Base-by-base conservation (phyloP, 2,888 invertebrate genomes). In the Baronia brevicornis region DNA sequence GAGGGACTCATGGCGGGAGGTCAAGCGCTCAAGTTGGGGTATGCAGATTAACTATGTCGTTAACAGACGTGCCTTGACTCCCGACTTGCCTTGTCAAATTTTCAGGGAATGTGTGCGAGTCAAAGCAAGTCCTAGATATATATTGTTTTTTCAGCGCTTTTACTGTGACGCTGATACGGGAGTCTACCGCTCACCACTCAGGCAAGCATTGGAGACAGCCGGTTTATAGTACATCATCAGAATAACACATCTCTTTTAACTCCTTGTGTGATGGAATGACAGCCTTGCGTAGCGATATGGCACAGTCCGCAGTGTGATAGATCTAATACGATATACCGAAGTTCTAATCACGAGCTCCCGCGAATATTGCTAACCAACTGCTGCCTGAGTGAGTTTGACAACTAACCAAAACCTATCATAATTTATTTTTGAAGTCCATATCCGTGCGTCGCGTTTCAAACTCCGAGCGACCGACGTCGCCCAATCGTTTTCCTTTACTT, bases 1-100 rank as follows among this genome's bases (percentile, higher is more conserved):
- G 97, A 97, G 87, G 95, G 93, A 69, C 91, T 95, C 74, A 90
- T 93, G 80, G 94, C 95, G 71, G 94, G 95, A 82, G 96, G 96
- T 86, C 97, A 97, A 89, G 95, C 96, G 86, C 92, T 97, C 80
- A 96, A 97, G 87, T 90, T 97, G 86, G 97, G 97, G 97, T 97
- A 95, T 93, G 90, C 66, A 51, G 61, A 62, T 65, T 67, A 61
- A 63, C 58, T 65, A 61, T 57, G 60, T 46, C 55, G 65, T 70
- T 67, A 71, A 56, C 48, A 38, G 71, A 62, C 63, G 54, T 62
- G 73, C 66, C 60, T 72, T 74, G 71, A 78, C 70, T 68, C 70
- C 64, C 54, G 5, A 3, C 14, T 51, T 53, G 54, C 38, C 38
- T 34, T 19, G 13, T 13, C 5, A 5, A 18, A 10, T 20, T 27